Percentiles rank a stretch among this genome's conserved stretches.
Conservation (phyloP, 2,113 vertebrate genomes). For the Nannobrachium achirus region DNA sequence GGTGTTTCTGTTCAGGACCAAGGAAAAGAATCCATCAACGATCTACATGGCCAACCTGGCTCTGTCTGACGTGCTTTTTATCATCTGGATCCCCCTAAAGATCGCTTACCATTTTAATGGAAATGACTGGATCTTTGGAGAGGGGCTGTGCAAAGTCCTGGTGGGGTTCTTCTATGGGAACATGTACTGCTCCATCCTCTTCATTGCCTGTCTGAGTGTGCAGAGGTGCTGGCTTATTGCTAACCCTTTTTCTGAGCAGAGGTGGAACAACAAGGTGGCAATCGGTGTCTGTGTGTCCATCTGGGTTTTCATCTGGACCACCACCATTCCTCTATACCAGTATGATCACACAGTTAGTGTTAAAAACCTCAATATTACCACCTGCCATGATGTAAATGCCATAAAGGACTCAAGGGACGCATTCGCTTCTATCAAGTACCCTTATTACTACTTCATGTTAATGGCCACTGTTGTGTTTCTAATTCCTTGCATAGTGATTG, state of each 20-base stretch:
- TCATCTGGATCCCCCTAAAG: conserved; percentile 91
- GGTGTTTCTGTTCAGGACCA: too few species aligned
- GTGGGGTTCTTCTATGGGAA: conserved; percentile 94
- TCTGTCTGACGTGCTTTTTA: conserved; percentile 87
- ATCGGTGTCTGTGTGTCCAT: conserved; percentile 80
- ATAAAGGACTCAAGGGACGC: conserved; percentile 9
- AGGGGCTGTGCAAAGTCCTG: conserved; percentile 89
- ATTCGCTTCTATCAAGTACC: conserved; percentile 45
- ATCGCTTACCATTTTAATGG: conserved; percentile 91
- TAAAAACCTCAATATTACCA: conserved; percentile 84
- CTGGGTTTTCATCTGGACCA: conserved; percentile 86
- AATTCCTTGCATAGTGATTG: conserved; percentile 85
- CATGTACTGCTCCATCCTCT: conserved; percentile 97
- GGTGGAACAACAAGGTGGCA: conserved; percentile 84
- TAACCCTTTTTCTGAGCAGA: conserved; percentile 86
- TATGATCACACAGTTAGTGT: conserved; percentile 84
- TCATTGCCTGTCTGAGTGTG: conserved; percentile 93
- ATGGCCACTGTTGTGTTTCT: conserved; percentile 86
- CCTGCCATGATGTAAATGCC: conserved; percentile 89
- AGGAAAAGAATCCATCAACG: too few species aligned
- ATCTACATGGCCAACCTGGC: too few species aligned
- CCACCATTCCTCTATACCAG: conserved; percentile 87
- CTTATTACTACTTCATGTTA: conserved; percentile 88
- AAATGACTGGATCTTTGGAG: conserved; percentile 91
- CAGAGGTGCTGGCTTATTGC: conserved; percentile 94